phyloP scores from a whole-genome alignment of 2,113 vertebrate species.

The Poeciliopsis turrubarensis region DNA sequence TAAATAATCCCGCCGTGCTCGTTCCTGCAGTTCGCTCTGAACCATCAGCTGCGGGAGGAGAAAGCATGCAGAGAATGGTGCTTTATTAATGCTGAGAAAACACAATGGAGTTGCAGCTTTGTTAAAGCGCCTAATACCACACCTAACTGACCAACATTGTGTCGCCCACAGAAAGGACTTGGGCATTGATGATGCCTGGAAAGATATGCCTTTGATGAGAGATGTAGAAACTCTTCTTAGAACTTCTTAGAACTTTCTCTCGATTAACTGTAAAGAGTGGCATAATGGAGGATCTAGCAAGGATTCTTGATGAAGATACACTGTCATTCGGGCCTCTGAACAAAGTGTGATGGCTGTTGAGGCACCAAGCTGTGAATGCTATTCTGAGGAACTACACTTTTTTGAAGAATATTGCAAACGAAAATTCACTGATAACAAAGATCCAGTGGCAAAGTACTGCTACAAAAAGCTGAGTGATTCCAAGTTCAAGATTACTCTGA shows the following conservation, averaged over 20 bases:
- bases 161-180: slow-evolving; percentile 14
- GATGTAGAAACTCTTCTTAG: slow-evolving; percentile 25
- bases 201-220: slow-evolving; percentile 25
- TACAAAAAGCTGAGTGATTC: slow-evolving; percentile 34
- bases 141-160: slow-evolving; percentile 2
- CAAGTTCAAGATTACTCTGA: slow-evolving; percentile 32
- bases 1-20: too few relatives aligned
- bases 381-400: slow-evolving; percentile 12
- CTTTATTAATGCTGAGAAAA: not conserved
- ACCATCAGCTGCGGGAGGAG: too few relatives aligned
- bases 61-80: not conserved
- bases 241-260: slow-evolving; percentile 6
- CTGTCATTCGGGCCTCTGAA: too few relatives aligned
- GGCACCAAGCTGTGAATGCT: not conserved
- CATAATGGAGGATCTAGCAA: not conserved
- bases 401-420: slow-evolving; percentile 5
- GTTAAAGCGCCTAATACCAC: not conserved
- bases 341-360: not conserved
- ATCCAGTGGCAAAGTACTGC: slow-evolving; percentile 10
- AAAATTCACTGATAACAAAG: not conserved
- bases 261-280: not conserved
- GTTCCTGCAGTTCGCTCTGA: too few relatives aligned
- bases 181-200: slow-evolving; percentile 34
- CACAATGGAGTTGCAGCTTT: slow-evolving; percentile 16
- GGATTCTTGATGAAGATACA: too few relatives aligned